These are phyloP conservation scores for Rhegmatorhina hoffmannsi DNA, from an alignment of 2,113 vertebrate genomes.

Conservation along the genomic window DNA sequence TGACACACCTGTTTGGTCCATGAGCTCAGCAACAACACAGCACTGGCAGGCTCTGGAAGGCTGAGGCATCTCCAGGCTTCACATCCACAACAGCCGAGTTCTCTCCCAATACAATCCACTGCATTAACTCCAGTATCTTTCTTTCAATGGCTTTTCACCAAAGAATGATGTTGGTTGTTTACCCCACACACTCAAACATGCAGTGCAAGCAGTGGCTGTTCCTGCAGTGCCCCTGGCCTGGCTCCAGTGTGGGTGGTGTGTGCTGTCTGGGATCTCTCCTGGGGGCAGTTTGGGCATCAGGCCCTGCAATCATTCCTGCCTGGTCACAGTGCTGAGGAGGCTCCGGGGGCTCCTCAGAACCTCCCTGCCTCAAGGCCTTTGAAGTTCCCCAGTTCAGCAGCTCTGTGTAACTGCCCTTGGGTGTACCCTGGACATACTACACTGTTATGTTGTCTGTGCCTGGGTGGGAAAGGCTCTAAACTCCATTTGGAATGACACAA, in stretches of 20 bases:
- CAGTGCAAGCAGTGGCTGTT: constrained; percentile 34
- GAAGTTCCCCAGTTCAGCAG: neutral
- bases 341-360: neutral
- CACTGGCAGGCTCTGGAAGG: neutral
- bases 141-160: neutral
- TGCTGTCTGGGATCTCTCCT: neutral
- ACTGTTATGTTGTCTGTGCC: neutral
- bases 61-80: neutral
- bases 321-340: neutral
- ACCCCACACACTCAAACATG: neutral
- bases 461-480: neutral
- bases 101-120: neutral
- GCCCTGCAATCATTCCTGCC: neutral
- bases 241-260: neutral
- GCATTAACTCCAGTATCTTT: neutral
- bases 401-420: neutral
- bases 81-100: neutral
- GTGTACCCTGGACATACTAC: neutral
- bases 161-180: neutral
- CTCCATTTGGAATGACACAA: neutral
- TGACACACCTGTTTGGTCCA: neutral
- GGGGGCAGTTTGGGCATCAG: neutral
- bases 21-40: neutral
- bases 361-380: neutral
- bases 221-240: neutral